A percentile compares a stretch with the other conserved stretches of the same genome.
phyloP scores from a whole-genome alignment of 2,888 invertebrate species.

The Lycaena phlaeas region DNA sequence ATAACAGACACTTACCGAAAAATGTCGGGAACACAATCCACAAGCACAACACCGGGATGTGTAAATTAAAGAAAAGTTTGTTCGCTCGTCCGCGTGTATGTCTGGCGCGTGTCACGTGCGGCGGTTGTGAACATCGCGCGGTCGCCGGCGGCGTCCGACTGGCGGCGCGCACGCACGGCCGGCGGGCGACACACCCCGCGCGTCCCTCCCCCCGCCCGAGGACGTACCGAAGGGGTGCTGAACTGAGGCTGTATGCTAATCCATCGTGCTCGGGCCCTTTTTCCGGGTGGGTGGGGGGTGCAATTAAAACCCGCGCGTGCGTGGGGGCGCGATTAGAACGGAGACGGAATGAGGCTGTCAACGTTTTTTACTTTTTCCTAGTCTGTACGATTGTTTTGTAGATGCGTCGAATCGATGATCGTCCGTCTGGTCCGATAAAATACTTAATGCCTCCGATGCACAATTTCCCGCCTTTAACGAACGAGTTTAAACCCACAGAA shows the following conservation, averaged over 20 bases:
- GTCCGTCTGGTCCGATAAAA: constrained; percentile 29
- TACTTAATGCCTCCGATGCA: too few species aligned
- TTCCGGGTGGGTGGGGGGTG: constrained; percentile 66
- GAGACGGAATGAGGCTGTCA: constrained; percentile 68
- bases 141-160: constrained; percentile 63
- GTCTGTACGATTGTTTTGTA: constrained; percentile 43
- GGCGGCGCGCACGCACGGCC: constrained; percentile 56
- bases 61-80: too few species aligned
- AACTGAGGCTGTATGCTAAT: constrained; percentile 68
- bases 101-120: constrained; percentile 23
- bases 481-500: neutral
- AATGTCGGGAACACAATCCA: constrained; percentile 18
- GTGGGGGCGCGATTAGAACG: constrained; percentile 70
- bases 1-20: constrained; percentile 38
- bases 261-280: constrained; percentile 60
- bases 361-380: constrained; percentile 67
- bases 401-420: constrained; percentile 47
- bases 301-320: constrained; percentile 73
- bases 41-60: constrained; percentile 28
- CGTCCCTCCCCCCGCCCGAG: constrained; percentile 42
- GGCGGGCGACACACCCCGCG: constrained; percentile 24
- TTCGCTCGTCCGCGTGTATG: neutral
- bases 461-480: neutral
- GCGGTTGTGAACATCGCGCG: constrained; percentile 49
- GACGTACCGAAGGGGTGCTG: constrained; percentile 66